Conservation (phyloP, 2,113 vertebrate species). For the Balaeniceps rex region DNA sequence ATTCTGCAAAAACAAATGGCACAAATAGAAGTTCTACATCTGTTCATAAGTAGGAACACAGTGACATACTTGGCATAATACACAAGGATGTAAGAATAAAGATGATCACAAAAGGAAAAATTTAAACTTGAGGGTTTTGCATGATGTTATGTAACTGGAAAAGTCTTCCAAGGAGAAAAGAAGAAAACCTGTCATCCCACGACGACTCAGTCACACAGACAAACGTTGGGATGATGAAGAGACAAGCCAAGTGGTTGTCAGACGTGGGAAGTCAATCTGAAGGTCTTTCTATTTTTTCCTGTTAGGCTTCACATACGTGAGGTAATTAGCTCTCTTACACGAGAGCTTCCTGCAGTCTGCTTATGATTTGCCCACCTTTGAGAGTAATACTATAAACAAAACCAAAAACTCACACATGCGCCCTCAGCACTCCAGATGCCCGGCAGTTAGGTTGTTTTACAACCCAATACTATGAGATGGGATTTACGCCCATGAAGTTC, state of each 20-base stretch:
- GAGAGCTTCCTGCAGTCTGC: neutral
- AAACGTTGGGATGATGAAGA: neutral
- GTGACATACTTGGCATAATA: neutral
- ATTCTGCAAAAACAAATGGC: neutral
- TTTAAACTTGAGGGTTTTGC: neutral
- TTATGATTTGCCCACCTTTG: neutral
- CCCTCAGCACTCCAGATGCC: neutral
- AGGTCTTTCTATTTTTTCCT: neutral
- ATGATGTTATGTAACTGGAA: neutral
- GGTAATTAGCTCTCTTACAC: rapidly evolving
- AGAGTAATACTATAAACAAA: neutral
- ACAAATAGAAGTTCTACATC: neutral
- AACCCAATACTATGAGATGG: neutral
- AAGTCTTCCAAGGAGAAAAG: neutral
- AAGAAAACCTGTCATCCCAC: neutral
- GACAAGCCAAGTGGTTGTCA: neutral
- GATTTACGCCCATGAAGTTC: neutral
- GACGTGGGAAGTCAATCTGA: rapidly evolving
- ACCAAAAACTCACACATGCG: rapidly evolving
- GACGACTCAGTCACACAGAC: neutral
- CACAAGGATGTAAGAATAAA: neutral
- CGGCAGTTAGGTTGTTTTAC: neutral
- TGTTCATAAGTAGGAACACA: neutral
- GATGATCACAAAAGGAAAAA: neutral
- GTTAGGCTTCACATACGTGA: rapidly evolving